Conservation (phyloP, 2,113 vertebrate species). For the Brienomyrus brachyistius region DNA sequence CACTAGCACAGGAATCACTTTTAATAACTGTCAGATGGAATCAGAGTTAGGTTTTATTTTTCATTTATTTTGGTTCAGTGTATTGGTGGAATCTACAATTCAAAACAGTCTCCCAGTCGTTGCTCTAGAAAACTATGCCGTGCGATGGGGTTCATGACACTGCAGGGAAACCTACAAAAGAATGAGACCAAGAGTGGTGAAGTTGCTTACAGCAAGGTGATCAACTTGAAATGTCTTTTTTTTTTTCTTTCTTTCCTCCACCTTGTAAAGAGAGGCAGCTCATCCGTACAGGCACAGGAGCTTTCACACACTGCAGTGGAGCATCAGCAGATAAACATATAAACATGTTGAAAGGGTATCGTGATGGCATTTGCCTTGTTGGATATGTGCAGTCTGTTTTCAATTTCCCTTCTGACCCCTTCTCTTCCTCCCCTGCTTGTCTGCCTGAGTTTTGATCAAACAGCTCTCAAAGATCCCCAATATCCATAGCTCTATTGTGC, state of each 20-base stretch:
- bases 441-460: background rate
- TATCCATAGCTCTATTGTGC: background rate
- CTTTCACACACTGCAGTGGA: background rate
- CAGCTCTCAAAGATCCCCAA: background rate
- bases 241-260: background rate
- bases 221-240: background rate
- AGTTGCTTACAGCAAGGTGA: background rate
- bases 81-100: background rate
- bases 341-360: background rate
- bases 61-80: background rate
- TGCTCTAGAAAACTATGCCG: background rate
- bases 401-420: background rate
- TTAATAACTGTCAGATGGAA: background rate
- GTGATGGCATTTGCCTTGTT: background rate
- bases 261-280: background rate
- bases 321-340: background rate
- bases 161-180: background rate
- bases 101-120: background rate
- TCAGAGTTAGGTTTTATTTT: background rate
- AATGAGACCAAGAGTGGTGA: background rate
- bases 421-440: background rate
- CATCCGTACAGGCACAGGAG: background rate
- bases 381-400: background rate
- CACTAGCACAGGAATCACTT: background rate
- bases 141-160: background rate